A percentile compares a stretch with the other conserved stretches of the same genome.
Conservation (phyloP, 1,140 invertebrate species). For the Lamellibrachia luymesi region DNA sequence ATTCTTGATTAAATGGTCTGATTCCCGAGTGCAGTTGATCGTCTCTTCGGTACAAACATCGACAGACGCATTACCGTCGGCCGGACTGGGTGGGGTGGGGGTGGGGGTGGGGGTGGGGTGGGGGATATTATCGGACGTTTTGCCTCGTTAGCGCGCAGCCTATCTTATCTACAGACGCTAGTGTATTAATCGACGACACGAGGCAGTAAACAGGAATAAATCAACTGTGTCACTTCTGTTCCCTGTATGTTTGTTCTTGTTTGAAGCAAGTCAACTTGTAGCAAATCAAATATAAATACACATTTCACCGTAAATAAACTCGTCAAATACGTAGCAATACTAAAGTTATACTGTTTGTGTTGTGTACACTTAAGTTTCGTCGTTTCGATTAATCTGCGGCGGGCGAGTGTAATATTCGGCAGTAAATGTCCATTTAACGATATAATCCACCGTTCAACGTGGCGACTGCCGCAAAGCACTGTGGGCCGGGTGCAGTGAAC, state of each 20-base stretch:
- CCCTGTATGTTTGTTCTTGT: background rate
- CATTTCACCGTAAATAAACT: background rate
- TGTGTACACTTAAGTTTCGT: background rate
- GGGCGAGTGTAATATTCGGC: background rate
- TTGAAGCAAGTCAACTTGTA: background rate
- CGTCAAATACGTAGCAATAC: background rate
- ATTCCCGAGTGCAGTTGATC: background rate
- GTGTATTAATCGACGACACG: background rate
- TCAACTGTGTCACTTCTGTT: background rate
- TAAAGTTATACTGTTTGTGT: background rate
- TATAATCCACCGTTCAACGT: background rate
- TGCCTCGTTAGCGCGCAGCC: background rate
- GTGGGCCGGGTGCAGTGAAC: background rate
- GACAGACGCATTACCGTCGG: background rate
- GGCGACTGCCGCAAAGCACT: background rate
- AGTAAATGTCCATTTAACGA: background rate
- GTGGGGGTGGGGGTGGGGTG: background rate
- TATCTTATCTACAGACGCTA: background rate
- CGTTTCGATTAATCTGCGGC: background rate
- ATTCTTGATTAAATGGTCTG: background rate
- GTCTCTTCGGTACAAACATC: background rate
- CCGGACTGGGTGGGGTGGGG: too few species aligned
- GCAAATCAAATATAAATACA: background rate
- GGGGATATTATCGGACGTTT: background rate
- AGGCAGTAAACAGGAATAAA: background rate